Percentiles rank a stretch among this genome's conserved stretches.
Conservation (phyloP, 2,888 invertebrate genomes). For the Heteropelma amictum region DNA sequence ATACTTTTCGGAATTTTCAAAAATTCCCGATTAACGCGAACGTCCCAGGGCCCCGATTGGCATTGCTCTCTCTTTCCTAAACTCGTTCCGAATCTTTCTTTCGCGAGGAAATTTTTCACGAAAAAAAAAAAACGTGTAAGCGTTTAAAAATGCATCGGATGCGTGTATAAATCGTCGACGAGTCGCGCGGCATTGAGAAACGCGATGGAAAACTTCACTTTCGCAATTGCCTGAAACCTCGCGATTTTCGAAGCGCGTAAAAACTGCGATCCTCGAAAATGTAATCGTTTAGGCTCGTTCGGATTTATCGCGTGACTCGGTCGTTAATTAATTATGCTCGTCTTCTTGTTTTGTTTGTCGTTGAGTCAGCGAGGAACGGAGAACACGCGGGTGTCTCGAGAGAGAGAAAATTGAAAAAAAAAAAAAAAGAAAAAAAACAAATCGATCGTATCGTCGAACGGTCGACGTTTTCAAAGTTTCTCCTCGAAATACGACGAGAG, state of each 20-base stretch:
- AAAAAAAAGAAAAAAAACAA: background rate
- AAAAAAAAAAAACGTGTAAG: too few relatives aligned
- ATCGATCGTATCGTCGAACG: background rate
- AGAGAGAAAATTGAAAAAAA: background rate
- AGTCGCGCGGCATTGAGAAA: too few relatives aligned
- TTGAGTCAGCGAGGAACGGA: background rate
- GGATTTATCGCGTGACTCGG: conserved; percentile 14
- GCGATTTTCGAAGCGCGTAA: background rate
- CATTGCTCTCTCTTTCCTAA: too few relatives aligned
- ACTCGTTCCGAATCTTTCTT: too few relatives aligned
- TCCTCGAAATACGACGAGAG: conserved; percentile 2
- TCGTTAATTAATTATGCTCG: background rate
- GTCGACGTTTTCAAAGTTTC: background rate
- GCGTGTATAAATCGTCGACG: too few relatives aligned
- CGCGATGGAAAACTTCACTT: too few relatives aligned
- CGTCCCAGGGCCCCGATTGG: too few relatives aligned
- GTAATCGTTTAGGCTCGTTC: conserved; percentile 44
- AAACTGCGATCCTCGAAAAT: conserved; percentile 12
- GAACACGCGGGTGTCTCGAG: background rate
- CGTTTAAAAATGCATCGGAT: too few relatives aligned
- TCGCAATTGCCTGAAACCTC: too few relatives aligned
- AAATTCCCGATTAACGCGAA: too few relatives aligned
- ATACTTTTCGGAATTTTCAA: too few relatives aligned
- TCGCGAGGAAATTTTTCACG: too few relatives aligned
- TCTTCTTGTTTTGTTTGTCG: background rate